Conservation (phyloP, 2,797 vertebrate species). For the Melanotaenia parkinsoni region DNA sequence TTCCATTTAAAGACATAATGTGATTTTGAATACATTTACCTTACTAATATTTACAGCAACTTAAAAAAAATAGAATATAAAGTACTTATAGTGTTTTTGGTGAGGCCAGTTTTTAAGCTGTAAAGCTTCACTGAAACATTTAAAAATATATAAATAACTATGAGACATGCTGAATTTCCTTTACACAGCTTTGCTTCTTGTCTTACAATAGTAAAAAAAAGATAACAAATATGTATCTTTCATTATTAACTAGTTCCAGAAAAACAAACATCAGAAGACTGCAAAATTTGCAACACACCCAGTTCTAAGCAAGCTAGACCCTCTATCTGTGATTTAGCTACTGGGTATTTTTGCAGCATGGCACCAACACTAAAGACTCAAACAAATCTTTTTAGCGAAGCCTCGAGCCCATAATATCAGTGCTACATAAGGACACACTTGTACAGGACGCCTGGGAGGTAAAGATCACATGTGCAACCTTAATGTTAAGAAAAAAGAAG, state of each 20-base stretch:
- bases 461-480: constrained; percentile 51
- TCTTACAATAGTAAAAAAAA: too few relatives aligned
- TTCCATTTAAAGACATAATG: not conserved
- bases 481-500: constrained; percentile 26
- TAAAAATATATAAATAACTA: too few relatives aligned
- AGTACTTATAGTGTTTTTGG: too few relatives aligned
- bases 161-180: too few relatives aligned
- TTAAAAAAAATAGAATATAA: not conserved
- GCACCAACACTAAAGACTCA: constrained; percentile 23
- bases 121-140: too few relatives aligned
- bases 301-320: constrained; percentile 15
- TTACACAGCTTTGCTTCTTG: too few relatives aligned
- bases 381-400: constrained; percentile 30
- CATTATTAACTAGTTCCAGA: constrained; percentile 26
- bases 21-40: not conserved
- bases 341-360: constrained; percentile 29
- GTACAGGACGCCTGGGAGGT: constrained; percentile 28
- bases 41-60: not conserved
- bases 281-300: constrained; percentile 17
- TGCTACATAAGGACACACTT: constrained; percentile 34
- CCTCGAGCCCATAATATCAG: constrained; percentile 26
- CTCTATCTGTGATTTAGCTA: constrained; percentile 31
- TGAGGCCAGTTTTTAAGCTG: too few relatives aligned
- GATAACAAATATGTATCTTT: not conserved
- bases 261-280: constrained; percentile 11